Conservation (phyloP, 2,888 invertebrate species). For the Meta bourneti region DNA sequence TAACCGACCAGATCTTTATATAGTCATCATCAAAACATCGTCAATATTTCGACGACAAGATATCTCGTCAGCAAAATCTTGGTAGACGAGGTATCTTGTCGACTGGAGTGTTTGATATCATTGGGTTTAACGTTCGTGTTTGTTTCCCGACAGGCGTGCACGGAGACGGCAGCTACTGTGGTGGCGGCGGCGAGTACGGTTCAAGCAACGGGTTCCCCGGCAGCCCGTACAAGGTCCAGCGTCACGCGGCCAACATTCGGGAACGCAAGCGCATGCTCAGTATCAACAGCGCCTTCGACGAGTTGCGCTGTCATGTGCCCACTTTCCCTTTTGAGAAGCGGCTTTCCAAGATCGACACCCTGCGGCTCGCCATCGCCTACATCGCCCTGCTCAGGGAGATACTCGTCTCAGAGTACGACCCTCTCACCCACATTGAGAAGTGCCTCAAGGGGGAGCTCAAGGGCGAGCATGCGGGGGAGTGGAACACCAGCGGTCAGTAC, state of each 20-base stretch:
- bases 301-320: slow-evolving; percentile 97
- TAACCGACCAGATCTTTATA: no score
- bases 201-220: slow-evolving; percentile 37
- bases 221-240: slow-evolving; percentile 92
- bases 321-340: slow-evolving; percentile 99
- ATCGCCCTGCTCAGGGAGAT: slow-evolving; percentile 95
- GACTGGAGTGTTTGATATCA: no score
- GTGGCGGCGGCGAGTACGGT: neutral
- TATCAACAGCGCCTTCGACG: slow-evolving; percentile 95
- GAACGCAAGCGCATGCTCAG: slow-evolving; percentile 97
- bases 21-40: no score
- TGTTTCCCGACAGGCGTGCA: slow-evolving; percentile 41
- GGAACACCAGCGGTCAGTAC: slow-evolving; percentile 95
- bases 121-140: no score
- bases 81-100: no score
- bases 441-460: slow-evolving; percentile 94
- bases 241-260: slow-evolving; percentile 96
- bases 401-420: slow-evolving; percentile 92
- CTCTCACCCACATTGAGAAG: slow-evolving; percentile 95
- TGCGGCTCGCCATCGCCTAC: slow-evolving; percentile 97
- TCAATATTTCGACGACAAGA: no score
- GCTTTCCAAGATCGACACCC: slow-evolving; percentile 98
- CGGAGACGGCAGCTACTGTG: slow-evolving; percentile 20
- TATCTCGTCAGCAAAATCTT: no score
- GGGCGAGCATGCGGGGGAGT: slow-evolving; percentile 90